Evolutionary conservation across 1,140 invertebrate species (phyloP).

Genomic region (Cherax quadricarinatus): DNA sequence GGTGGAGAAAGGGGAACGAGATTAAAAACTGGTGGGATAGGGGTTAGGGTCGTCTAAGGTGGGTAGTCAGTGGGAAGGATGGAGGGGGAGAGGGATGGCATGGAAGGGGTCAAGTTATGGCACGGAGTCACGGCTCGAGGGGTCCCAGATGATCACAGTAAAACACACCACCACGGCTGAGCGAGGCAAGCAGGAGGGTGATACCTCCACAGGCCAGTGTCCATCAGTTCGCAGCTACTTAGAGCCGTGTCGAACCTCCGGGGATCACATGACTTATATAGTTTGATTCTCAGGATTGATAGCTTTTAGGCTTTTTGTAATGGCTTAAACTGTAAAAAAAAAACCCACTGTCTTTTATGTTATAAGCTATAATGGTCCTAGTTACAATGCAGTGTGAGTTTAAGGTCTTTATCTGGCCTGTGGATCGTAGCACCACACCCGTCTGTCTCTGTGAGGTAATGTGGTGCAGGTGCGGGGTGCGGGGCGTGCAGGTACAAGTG

Average conservation of each 20-base stretch:
- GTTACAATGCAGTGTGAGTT: not conserved
- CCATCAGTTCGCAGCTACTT: not conserved
- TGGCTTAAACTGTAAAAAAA: not conserved
- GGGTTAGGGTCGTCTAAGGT: too few relatives aligned
- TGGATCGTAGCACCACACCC: not conserved
- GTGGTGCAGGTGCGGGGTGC: slow-evolving; percentile 58
- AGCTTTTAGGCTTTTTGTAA: not conserved
- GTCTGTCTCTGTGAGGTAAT: slow-evolving; percentile 62
- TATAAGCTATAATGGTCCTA: not conserved
- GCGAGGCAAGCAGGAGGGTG: slow-evolving; percentile 27
- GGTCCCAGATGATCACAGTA: slow-evolving; percentile 59
- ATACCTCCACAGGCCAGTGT: not conserved
- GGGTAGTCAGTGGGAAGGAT: not conserved
- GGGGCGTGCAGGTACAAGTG: slow-evolving; percentile 67
- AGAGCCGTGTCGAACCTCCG: not conserved
- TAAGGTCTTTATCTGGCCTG: not conserved
- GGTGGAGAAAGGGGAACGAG: not conserved
- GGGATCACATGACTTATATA: slow-evolving; percentile 8
- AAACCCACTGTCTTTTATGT: not conserved
- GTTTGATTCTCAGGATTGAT: slow-evolving; percentile 30
- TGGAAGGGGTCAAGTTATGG: slow-evolving; percentile 18
- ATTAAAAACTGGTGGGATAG: not conserved
- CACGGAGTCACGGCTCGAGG: slow-evolving; percentile 45
- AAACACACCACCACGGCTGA: slow-evolving; percentile 62
- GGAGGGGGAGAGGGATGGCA: too few relatives aligned